phyloP scores from a whole-genome alignment of 2,113 vertebrate species.

The Solea senegalensis region DNA sequence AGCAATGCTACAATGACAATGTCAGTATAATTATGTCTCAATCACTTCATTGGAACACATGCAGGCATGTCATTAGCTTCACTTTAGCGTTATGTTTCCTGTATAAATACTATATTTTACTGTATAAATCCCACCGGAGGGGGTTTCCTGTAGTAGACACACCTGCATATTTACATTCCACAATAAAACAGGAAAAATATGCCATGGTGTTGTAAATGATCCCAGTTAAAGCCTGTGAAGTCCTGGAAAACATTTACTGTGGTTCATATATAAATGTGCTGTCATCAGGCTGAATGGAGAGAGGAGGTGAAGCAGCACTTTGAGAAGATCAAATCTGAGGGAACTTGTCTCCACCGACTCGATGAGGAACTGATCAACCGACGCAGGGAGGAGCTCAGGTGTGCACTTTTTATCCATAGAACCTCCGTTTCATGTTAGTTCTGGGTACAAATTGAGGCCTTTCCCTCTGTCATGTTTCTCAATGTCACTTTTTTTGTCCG shows the following conservation, averaged over 20 bases:
- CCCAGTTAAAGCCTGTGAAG: too few species aligned
- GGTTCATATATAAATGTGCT: slow-evolving; percentile 53
- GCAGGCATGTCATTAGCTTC: too few species aligned
- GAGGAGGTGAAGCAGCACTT: slow-evolving; percentile 98
- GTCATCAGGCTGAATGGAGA: slow-evolving; percentile 92
- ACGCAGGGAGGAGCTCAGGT: slow-evolving; percentile 95
- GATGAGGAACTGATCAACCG: slow-evolving; percentile 96
- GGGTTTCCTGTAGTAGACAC: too few species aligned
- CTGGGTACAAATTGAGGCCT: slow-evolving; percentile 9
- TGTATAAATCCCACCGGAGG: too few species aligned
- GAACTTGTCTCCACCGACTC: slow-evolving; percentile 94
- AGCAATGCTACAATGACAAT: too few species aligned
- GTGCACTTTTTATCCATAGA: slow-evolving; percentile 11
- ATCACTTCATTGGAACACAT: too few species aligned
- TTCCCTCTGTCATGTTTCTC: slow-evolving; percentile 24
- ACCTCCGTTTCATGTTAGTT: neutral
- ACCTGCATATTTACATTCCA: too few species aligned
- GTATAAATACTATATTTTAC: too few species aligned
- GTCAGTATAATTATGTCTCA: too few species aligned
- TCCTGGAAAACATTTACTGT: too few species aligned
- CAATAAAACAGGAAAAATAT: too few species aligned
- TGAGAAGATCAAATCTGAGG: slow-evolving; percentile 98
- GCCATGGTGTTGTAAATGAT: too few species aligned
- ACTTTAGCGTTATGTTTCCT: neutral
- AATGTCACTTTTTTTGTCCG: slow-evolving; percentile 31